phyloP scores from a whole-genome alignment of 2,888 invertebrate species.

The Macrosoma leucophasiata region DNA sequence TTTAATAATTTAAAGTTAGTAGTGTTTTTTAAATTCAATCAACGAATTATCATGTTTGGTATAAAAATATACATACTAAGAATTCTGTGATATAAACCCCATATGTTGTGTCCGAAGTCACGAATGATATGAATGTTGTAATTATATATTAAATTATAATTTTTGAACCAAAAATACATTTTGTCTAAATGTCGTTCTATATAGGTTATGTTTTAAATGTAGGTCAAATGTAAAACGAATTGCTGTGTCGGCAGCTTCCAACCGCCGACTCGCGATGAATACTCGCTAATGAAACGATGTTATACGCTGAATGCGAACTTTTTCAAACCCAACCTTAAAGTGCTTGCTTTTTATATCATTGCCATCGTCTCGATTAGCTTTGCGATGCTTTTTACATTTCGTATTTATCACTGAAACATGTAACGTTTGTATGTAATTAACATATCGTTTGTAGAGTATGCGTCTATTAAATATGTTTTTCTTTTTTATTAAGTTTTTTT shows the following conservation, averaged over 20 bases:
- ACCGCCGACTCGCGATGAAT: constrained; percentile 49
- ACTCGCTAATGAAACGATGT: constrained; percentile 57
- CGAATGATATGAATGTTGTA: too few relatives aligned
- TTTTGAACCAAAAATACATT: constrained; percentile 11
- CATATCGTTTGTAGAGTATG: not conserved
- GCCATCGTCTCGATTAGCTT: not conserved
- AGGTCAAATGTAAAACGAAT: constrained; percentile 51
- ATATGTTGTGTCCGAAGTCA: too few relatives aligned
- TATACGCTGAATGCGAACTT: constrained; percentile 40
- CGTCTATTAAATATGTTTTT: not conserved
- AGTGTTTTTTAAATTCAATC: too few relatives aligned
- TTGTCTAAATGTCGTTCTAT: constrained; percentile 14
- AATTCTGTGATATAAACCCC: too few relatives aligned
- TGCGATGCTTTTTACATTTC: not conserved
- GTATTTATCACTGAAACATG: not conserved
- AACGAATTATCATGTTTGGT: too few relatives aligned
- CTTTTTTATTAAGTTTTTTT: too few relatives aligned
- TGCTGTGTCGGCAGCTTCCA: constrained; percentile 37
- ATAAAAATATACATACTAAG: too few relatives aligned
- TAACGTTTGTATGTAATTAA: too few relatives aligned
- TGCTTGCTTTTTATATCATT: constrained; percentile 20
- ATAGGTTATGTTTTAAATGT: constrained; percentile 34
- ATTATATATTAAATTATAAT: not conserved
- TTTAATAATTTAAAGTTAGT: too few relatives aligned
- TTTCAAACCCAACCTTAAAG: constrained; percentile 37